phyloP scores from a whole-genome alignment of 2,113 vertebrate genomes.

The Beaufortia kweichowensis region DNA sequence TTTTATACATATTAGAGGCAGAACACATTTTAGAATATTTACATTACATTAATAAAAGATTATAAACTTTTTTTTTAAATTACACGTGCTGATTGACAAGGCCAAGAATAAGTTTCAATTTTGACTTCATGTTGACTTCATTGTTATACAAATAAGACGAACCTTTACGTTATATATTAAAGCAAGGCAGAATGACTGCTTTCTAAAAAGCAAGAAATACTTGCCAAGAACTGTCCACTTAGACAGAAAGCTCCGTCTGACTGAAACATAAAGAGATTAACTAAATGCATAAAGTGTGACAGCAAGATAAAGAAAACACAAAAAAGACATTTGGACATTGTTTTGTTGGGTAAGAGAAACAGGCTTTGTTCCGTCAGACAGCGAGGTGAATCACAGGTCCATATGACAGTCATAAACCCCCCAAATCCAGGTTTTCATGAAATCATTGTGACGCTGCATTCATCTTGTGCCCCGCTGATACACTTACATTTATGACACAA shows the following conservation, averaged over 20 bases:
- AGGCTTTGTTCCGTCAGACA: constrained; percentile 11
- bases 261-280: no score
- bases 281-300: background rate
- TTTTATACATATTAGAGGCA: no score
- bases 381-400: constrained; percentile 11
- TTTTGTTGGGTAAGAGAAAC: constrained; percentile 15
- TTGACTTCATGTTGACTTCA: no score
- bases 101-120: no score
- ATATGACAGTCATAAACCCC: constrained; percentile 11
- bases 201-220: no score
- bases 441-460: constrained; percentile 37
- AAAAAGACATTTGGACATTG: background rate
- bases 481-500: constrained; percentile 41
- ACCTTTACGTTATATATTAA: background rate
- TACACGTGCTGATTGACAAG: no score
- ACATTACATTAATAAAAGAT: no score
- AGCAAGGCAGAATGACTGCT: background rate
- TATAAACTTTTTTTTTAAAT: no score
- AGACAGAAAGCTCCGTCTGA: no score
- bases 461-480: constrained; percentile 35
- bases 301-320: constrained; percentile 13
- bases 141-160: no score
- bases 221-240: no score
- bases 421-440: constrained; percentile 35
- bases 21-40: no score